These are phyloP conservation scores for Bubo blakistoni DNA, from an alignment of 2,113 vertebrate species.

Conservation along the genomic window DNA sequence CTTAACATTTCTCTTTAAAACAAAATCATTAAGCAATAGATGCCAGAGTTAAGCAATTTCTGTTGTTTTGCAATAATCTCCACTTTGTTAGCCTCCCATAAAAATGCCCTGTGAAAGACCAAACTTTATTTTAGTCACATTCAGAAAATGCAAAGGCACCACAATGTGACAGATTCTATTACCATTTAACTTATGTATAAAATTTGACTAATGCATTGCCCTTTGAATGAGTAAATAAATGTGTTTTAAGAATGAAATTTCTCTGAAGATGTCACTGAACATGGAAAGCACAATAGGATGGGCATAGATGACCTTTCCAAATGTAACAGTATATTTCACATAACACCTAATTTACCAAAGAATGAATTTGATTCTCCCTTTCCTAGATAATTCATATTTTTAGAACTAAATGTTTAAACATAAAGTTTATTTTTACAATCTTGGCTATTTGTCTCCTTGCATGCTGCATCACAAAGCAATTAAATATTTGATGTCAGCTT, in stretches of 20 bases:
- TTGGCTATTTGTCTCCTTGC: background rate
- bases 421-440: background rate
- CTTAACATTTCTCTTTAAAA: background rate
- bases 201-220: background rate
- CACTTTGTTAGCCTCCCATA: background rate
- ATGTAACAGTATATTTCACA: background rate
- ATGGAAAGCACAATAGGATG: background rate
- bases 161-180: background rate
- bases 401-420: background rate
- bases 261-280: background rate
- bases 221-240: background rate
- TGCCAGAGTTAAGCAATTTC: background rate
- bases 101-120: background rate
- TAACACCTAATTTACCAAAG: background rate
- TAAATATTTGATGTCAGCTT: background rate
- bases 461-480: background rate
- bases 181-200: background rate
- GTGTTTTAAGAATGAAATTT: background rate
- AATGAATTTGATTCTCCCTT: background rate
- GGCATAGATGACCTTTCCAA: background rate
- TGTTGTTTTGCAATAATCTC: background rate
- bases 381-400: background rate
- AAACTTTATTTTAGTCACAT: background rate
- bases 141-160: background rate
- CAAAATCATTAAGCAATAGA: background rate